Base-by-base conservation (phyloP, 2,797 vertebrate genomes). In the Apogon hyalosoma region DNA sequence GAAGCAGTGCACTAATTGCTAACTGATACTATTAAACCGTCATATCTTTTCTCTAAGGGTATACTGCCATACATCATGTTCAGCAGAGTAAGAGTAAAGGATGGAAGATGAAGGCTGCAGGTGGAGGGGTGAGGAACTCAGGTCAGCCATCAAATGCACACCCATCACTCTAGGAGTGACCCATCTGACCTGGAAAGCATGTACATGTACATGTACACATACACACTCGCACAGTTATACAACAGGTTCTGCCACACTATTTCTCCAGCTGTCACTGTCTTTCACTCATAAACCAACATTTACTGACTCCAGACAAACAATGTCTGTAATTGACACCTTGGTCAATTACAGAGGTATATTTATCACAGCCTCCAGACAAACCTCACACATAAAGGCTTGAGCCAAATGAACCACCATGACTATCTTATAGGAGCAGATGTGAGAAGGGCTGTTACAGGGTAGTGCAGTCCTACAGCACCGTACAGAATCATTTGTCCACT, bases 121-220 rank as follows among this genome's bases (percentile, higher is more conserved):
- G 79, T 84, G 77, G 86, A 61, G 55, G 65, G 68, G 49, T 69
- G 71, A 71, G 69, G 68, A 77, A 77, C 69, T 57, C 33, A 68
- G 84, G 80, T 83, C 83, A 77, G 21, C 45, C 69, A 80, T 87
- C 78, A 86, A 86, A 85, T 82, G 63, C 80, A 61, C 57, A 79
- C 55, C 84, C 81, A 86, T 91, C 87, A 88, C 81, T 89, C 79
- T 58, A 68, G 56, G 14, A n/a, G 15, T 84, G 84, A 87, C 82
- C 82, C 46, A 28, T 43, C 52, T 84, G 82, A 84, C 85, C 82
- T 63, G 61, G 46, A 66, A 53, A 63, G 56, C 38, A 33, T 50
- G 43, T 7, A 38, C 60, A 55, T 24, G 33, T 62, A 64, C 43
- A 36, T 21, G 41, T 15, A 47, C 62, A 40, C 19, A 21, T 21